Evolutionary conservation across 2,888 invertebrate species (phyloP), one percentile per base, ranked within the genome.

Genomic region (Idaea straminata): DNA sequence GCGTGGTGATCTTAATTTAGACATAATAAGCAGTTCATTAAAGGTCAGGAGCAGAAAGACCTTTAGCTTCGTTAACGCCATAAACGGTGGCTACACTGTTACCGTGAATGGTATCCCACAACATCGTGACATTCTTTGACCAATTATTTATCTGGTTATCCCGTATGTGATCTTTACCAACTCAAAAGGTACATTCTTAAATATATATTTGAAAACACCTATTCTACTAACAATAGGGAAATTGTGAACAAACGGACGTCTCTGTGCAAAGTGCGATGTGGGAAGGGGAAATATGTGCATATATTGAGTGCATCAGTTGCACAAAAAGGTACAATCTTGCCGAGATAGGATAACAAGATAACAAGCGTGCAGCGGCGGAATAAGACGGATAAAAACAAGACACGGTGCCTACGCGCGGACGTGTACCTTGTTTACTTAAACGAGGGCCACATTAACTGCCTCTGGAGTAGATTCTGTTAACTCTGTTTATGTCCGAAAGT

Each of bases 271-370:
- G 77, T 80, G 78, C 77, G 77, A 78, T 25, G 59, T 34, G 16
- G 59, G 59, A 25, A 59, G 34, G 79, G 78, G 77, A 79, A 79
- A 82, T 83, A 84, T 81, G 83, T 84, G 81, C 82, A 83, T 83
- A 84, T 70, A 83, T 84, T 82, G 79, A 85, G 79, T 78, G 80
- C 82, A 83, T 82, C 82, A 82, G 81, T 79, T 81, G 82, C 78
- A 81, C 87, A 92, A 91, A 91, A 91, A 91, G 88, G 87, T 82
- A 88, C 86, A 89, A 91, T 91, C 90, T 88, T 82, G 77, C 78
- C 83, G 82, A 88, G 92, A 91, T 92, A 91, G 91, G 89, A 89
- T 91, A 92, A 92, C 91, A 91, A 91, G 92, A 91, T 92, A 92
- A 92, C 89, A 86, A 91, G 86, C 90, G 85, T 85, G 85, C 84